Evolutionary conservation across 2,888 invertebrate species (phyloP).

Genomic region (Scaptomyza cyrtandrae): DNA sequence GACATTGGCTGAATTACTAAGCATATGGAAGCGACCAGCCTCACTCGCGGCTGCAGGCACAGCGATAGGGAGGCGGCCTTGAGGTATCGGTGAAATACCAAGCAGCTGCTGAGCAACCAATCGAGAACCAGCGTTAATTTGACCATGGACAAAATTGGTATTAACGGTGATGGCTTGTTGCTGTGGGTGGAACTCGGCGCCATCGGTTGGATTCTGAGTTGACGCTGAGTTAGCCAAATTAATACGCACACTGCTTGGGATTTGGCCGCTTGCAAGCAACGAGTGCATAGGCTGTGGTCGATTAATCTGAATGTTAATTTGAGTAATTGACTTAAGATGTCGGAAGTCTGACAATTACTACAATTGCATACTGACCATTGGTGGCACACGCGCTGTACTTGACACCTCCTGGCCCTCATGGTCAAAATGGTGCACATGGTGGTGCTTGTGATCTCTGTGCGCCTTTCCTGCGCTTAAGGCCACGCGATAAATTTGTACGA

Average conservation of each 20-base stretch:
- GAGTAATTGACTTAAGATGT: background rate
- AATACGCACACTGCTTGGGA: slow-evolving; percentile 86
- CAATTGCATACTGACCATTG: slow-evolving; percentile 66
- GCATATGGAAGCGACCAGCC: slow-evolving; percentile 62
- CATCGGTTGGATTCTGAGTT: slow-evolving; percentile 2
- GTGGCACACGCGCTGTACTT: slow-evolving; percentile 86
- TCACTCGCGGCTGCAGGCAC: slow-evolving; percentile 17
- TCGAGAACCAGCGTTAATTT: slow-evolving; percentile 86
- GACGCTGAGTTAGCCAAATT: slow-evolving; percentile 85
- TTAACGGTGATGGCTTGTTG: slow-evolving; percentile 82
- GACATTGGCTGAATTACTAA: slow-evolving; percentile 86
- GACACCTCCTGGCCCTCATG: slow-evolving; percentile 89
- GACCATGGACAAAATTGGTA: slow-evolving; percentile 88
- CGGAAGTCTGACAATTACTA: background rate
- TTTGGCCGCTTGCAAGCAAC: slow-evolving; percentile 87
- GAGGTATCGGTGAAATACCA: slow-evolving; percentile 44
- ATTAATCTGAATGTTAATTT: slow-evolving; percentile 80
- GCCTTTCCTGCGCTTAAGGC: slow-evolving; percentile 94
- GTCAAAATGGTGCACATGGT: slow-evolving; percentile 92
- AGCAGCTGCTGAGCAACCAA: slow-evolving; percentile 87
- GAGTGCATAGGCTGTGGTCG: slow-evolving; percentile 85
- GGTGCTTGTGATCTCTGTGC: slow-evolving; percentile 94
- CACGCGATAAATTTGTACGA: slow-evolving; percentile 92
- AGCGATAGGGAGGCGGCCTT: slow-evolving; percentile 10
- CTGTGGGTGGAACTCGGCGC: slow-evolving; percentile 84